A percentile compares a stretch with the other conserved stretches of the same genome.
Conservation (phyloP, 2,113 vertebrate species). For the Litocranius walleri region DNA sequence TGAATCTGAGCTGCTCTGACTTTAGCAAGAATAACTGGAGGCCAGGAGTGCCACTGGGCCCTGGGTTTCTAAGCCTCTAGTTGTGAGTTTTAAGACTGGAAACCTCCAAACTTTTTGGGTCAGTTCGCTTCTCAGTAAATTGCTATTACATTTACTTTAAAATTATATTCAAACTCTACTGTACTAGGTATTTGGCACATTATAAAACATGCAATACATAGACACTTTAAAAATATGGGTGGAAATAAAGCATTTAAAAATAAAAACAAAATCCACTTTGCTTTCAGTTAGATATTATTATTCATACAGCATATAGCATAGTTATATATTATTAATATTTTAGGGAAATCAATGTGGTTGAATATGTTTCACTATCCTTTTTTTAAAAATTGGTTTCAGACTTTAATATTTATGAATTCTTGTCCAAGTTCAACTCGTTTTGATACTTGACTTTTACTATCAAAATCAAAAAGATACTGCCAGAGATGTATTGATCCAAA, state of each 20-base stretch:
- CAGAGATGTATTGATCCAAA: neutral
- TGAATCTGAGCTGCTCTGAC: neutral
- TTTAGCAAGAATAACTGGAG: conserved; percentile 25
- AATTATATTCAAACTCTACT: neutral
- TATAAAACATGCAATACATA: neutral
- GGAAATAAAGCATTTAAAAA: conserved; percentile 22
- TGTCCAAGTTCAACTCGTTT: conserved; percentile 21
- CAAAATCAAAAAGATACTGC: neutral
- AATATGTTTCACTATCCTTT: neutral
- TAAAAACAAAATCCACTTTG: neutral
- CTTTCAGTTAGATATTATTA: neutral
- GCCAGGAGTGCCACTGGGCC: neutral
- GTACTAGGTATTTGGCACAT: neutral
- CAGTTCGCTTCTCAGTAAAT: neutral
- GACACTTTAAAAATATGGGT: neutral
- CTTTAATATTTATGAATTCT: conserved; percentile 28
- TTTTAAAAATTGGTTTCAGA: neutral
- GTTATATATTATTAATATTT: conserved; percentile 4
- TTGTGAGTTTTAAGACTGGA: neutral
- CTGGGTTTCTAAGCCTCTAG: neutral
- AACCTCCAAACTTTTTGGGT: neutral
- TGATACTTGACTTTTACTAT: conserved; percentile 18
- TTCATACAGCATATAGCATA: neutral
- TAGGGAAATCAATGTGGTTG: neutral
- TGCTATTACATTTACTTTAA: neutral